A percentile compares a stretch with the other conserved stretches of the same genome.
Evolutionary conservation across 2,888 invertebrate species (phyloP).

Genomic region (Tipula lateralis): DNA sequence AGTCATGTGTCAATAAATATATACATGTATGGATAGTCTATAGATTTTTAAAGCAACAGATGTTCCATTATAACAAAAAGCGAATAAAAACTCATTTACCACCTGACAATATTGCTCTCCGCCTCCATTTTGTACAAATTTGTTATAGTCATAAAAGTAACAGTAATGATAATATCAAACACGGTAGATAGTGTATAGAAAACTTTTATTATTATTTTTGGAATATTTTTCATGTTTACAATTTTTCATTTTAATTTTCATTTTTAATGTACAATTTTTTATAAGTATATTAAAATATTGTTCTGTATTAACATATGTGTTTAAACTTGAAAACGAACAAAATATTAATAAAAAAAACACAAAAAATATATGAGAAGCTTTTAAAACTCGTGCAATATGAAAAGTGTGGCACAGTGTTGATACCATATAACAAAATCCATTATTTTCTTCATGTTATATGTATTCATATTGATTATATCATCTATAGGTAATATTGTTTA

Average conservation of each 20-base stretch:
- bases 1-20: no score
- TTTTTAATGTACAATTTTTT: background rate
- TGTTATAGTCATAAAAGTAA: background rate
- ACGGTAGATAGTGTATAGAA: background rate
- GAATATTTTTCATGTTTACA: background rate
- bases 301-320: background rate
- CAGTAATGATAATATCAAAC: background rate
- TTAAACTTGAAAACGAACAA: background rate
- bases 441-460: background rate
- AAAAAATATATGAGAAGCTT: background rate
- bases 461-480: background rate
- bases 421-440: background rate
- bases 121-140: background rate
- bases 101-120: background rate
- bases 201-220: background rate
- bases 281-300: background rate
- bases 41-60: no score
- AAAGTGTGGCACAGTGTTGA: background rate
- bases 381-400: background rate
- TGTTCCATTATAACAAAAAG: background rate
- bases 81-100: background rate
- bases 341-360: background rate
- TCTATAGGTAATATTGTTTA: background rate
- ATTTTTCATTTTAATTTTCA: constrained; percentile 5
- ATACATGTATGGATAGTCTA: no score